These are phyloP conservation scores for Dolichotis patagonum DNA, from an alignment of 2,113 vertebrate species.

Conservation along the genomic window DNA sequence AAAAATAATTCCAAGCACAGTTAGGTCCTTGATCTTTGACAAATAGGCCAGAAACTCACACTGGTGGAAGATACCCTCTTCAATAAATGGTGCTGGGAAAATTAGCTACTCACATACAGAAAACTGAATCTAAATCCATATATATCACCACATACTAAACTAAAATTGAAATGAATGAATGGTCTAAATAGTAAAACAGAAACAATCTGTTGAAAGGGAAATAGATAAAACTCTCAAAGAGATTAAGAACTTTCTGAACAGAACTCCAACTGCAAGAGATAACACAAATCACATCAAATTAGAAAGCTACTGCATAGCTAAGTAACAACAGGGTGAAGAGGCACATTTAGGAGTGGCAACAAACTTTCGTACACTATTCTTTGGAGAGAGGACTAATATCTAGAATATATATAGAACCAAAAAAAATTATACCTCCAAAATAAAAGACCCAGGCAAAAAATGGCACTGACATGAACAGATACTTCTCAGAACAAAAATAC, in stretches of 20 bases:
- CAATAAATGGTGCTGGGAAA: not conserved
- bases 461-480: too few species aligned
- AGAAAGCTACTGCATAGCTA: not conserved
- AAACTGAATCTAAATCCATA: not conserved
- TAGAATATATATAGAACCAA: too few species aligned
- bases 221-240: not conserved
- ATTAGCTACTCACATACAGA: not conserved
- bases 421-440: too few species aligned
- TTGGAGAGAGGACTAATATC: not conserved
- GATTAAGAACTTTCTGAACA: not conserved
- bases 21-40: not conserved
- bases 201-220: not conserved
- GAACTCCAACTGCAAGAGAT: not conserved
- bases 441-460: too few species aligned
- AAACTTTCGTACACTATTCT: not conserved
- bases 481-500: too few species aligned
- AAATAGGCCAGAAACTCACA: not conserved
- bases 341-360: not conserved
- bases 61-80: not conserved
- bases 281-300: not conserved
- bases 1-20: not conserved
- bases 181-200: not conserved
- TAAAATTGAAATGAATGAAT: not conserved
- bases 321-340: not conserved
- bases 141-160: not conserved